phyloP scores from a whole-genome alignment of 2,797 vertebrate genomes.

The Linurgus olivaceus region DNA sequence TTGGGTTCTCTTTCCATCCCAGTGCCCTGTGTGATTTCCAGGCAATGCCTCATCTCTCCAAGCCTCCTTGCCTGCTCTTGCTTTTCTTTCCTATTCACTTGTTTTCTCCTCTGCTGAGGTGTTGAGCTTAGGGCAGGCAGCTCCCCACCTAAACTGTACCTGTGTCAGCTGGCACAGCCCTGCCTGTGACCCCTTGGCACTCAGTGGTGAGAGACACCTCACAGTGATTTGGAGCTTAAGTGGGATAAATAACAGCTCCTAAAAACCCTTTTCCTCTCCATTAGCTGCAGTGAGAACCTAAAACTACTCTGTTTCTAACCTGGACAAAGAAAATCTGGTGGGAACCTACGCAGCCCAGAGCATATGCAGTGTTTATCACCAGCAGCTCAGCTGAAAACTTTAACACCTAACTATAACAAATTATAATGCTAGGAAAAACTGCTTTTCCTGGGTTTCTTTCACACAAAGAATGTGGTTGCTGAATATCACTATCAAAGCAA shows the following conservation, averaged over 20 bases:
- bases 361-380: constrained; percentile 39
- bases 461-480: constrained; percentile 18
- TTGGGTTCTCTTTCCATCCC: background rate
- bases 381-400: constrained; percentile 47
- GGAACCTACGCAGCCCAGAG: background rate
- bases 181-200: background rate
- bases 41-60: background rate
- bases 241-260: constrained; percentile 2
- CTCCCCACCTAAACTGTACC: background rate
- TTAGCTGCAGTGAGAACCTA: background rate
- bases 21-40: background rate
- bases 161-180: background rate
- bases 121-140: background rate
- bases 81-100: background rate
- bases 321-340: constrained; percentile 16
- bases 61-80: background rate
- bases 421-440: constrained; percentile 33
- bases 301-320: background rate
- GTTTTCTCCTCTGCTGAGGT: background rate
- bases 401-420: constrained; percentile 30
- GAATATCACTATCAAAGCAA: constrained; percentile 37
- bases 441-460: constrained; percentile 38
- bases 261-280: background rate
- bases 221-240: background rate
- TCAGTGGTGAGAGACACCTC: background rate